These are phyloP conservation scores for Clarias magur DNA, from an alignment of 2,113 vertebrate genomes.

Conservation along the genomic window DNA sequence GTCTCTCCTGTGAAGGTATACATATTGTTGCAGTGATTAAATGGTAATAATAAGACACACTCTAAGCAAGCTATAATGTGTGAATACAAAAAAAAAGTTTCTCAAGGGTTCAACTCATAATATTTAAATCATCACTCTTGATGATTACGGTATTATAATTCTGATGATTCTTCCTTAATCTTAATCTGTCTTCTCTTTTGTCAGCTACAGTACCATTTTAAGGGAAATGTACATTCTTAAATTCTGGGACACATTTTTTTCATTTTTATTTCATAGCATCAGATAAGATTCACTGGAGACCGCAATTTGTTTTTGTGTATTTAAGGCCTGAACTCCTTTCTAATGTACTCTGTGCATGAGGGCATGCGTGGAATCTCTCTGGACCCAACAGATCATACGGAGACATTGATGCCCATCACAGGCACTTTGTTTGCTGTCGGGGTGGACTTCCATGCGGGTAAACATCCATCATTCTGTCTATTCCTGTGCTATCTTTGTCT, in stretches of 20 bases:
- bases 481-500: conserved; percentile 4
- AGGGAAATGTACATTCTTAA: background rate
- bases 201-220: background rate
- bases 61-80: background rate
- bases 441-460: conserved; percentile 97
- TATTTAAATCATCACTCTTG: background rate
- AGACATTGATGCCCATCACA: conserved; percentile 94
- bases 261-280: background rate
- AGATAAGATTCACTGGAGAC: background rate
- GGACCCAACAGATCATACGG: conserved; percentile 89
- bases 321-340: conserved; percentile 90
- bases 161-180: background rate
- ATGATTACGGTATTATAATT: background rate
- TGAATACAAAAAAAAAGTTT: background rate
- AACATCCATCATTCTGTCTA: conserved; percentile 24
- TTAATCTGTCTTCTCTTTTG: background rate
- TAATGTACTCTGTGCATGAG: conserved; percentile 97
- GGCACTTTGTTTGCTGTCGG: conserved; percentile 95
- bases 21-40: background rate
- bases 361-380: conserved; percentile 92
- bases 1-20: conserved; percentile 90
- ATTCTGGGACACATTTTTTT: background rate
- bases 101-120: background rate
- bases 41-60: background rate
- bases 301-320: conserved; percentile 17